phyloP scores from a whole-genome alignment of 2,888 invertebrate species.

The Anoplius nigerrimus region DNA sequence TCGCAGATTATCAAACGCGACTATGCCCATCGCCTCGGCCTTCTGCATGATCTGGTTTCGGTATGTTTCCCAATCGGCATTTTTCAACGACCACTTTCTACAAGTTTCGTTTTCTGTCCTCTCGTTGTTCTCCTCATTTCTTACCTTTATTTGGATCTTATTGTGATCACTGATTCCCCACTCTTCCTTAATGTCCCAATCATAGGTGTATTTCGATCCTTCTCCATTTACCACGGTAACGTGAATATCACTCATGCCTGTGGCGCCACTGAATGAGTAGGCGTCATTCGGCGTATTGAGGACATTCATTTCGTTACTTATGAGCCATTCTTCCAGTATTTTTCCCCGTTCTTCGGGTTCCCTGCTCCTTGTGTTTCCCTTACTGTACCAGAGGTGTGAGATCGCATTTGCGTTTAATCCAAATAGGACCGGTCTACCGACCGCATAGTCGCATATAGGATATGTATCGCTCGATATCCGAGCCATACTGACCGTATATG shows the following conservation, averaged over 20 bases:
- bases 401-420: too few species aligned
- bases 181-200: slow-evolving; percentile 8
- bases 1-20: not conserved
- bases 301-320: not conserved
- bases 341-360: slow-evolving; percentile 5
- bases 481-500: too few species aligned
- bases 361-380: not conserved
- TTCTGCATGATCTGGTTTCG: too few species aligned
- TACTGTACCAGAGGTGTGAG: slow-evolving; percentile 41
- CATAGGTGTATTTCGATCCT: not conserved
- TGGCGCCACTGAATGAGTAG: not conserved
- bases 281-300: not conserved
- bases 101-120: slow-evolving; percentile 16
- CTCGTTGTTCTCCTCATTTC: too few species aligned
- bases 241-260: slow-evolving; percentile 26
- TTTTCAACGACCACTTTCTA: not conserved
- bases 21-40: not conserved
- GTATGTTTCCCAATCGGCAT: too few species aligned
- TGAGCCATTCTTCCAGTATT: slow-evolving; percentile 1
- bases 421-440: too few species aligned
- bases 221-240: slow-evolving; percentile 9
- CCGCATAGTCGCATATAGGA: too few species aligned
- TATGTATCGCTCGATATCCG: too few species aligned
- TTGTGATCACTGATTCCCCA: slow-evolving; percentile 26
- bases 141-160: too few species aligned